These are phyloP conservation scores for Crambe crambe DNA, from an alignment of 37 sponge, comb jelly and placozoan species.

Conservation along the genomic window DNA sequence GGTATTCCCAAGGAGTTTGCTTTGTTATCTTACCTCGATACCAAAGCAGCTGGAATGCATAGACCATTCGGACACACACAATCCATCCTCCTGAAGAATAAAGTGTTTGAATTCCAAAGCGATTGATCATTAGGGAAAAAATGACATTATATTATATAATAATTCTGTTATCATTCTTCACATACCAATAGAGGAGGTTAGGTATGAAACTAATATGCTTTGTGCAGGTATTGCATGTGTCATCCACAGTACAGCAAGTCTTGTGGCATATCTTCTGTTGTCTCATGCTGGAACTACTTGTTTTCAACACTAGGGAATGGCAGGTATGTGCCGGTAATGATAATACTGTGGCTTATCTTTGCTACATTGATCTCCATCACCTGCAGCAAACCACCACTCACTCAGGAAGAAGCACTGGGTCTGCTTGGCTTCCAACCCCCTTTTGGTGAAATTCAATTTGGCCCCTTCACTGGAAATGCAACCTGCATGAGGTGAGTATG, in stretches of 20 bases:
- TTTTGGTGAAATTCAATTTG: conserved; percentile 84
- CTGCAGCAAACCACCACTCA: conserved; percentile 58
- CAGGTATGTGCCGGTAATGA: conserved; percentile 25
- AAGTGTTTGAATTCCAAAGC: too few species aligned
- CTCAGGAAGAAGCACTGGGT: conserved; percentile 76
- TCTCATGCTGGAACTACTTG: conserved; percentile 88
- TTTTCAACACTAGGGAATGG: conserved; percentile 79
- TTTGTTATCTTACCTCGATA: too few species aligned
- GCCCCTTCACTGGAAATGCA: conserved; percentile 86
- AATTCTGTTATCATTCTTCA: too few species aligned
- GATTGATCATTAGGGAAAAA: too few species aligned
- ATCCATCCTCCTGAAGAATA: too few species aligned
- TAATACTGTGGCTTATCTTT: too few species aligned
- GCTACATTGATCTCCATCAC: neutral
- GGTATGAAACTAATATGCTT: too few species aligned
- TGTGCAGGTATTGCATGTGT: conserved; percentile 80
- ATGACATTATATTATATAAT: too few species aligned
- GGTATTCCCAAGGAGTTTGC: too few species aligned
- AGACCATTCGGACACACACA: too few species aligned
- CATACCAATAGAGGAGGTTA: too few species aligned
- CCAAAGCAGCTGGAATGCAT: too few species aligned
- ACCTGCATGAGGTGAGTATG: conserved; percentile 78
- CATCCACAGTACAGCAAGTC: conserved; percentile 84
- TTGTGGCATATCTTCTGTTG: conserved; percentile 83
- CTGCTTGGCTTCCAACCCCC: conserved; percentile 79